A percentile compares a stretch with the other conserved stretches of the same genome.
phyloP scores from a whole-genome alignment of 2,888 invertebrate species.

The Pterobdella sp. region DNA sequence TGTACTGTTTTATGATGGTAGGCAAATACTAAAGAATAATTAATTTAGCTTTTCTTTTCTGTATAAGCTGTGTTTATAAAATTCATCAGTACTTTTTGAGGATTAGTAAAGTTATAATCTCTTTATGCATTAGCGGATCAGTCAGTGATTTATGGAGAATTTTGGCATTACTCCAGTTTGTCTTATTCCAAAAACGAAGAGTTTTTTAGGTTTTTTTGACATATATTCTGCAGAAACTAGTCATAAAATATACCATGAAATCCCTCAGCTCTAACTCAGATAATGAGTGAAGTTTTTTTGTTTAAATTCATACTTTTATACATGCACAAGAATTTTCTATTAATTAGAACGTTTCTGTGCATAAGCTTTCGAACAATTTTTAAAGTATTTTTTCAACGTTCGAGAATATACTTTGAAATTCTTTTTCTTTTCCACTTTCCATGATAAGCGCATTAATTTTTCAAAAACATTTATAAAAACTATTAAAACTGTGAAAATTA shows the following conservation, averaged over 20 bases:
- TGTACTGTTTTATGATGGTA: not conserved
- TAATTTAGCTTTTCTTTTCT: not conserved
- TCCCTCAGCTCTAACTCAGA: not conserved
- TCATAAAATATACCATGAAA: not conserved
- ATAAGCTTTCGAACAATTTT: too few species aligned
- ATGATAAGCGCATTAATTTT: too few species aligned
- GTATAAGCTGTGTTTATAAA: slow-evolving; percentile 9
- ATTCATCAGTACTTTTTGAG: not conserved
- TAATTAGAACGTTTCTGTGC: too few species aligned
- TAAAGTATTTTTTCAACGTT: too few species aligned
- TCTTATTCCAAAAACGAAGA: not conserved
- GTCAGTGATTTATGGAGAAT: not conserved
- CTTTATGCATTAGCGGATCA: slow-evolving; percentile 9
- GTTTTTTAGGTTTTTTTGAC: not conserved
- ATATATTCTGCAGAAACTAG: not conserved
- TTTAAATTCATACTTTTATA: too few species aligned
- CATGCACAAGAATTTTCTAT: too few species aligned
- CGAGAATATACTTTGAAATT: too few species aligned
- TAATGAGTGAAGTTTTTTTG: too few species aligned
- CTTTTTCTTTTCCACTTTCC: too few species aligned
- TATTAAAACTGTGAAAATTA: too few species aligned
- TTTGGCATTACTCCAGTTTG: slow-evolving; percentile 1
- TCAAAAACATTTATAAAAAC: too few species aligned
- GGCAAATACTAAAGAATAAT: not conserved
- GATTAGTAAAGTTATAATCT: not conserved